phyloP scores from a whole-genome alignment of 2,888 invertebrate species.

The Cryptosula pallasiana region DNA sequence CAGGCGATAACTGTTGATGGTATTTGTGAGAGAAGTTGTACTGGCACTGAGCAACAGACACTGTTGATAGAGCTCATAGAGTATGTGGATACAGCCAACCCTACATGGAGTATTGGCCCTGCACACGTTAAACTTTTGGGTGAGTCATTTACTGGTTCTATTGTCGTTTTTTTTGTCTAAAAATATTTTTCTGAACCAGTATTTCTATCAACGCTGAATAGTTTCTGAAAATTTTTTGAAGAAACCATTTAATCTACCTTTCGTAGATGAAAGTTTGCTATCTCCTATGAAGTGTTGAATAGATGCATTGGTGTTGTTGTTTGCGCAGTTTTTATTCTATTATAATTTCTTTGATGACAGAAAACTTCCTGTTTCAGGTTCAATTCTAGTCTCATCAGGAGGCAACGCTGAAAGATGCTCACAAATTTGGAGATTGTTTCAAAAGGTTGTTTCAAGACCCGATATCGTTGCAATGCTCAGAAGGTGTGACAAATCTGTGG shows the following conservation, averaged over 20 bases:
- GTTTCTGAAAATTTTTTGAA: too few relatives aligned
- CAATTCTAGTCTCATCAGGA: background rate
- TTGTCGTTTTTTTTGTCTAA: too few relatives aligned
- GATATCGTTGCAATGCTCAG: background rate
- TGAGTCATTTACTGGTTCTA: too few relatives aligned
- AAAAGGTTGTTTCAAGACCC: background rate
- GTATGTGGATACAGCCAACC: background rate
- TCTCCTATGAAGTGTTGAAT: too few relatives aligned
- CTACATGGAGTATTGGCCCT: slow-evolving; percentile 1
- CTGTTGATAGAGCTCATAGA: background rate
- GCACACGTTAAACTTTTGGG: slow-evolving; percentile 19
- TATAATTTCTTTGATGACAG: too few relatives aligned
- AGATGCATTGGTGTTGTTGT: too few relatives aligned
- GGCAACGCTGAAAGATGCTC: background rate
- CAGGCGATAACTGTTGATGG: background rate
- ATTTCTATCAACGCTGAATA: too few relatives aligned
- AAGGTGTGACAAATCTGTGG: slow-evolving; percentile 11
- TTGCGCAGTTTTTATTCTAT: too few relatives aligned
- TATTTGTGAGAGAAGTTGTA: background rate
- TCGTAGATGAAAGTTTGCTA: too few relatives aligned
- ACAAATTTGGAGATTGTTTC: background rate
- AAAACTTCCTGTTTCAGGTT: background rate
- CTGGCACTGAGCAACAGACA: background rate
- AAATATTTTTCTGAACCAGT: too few relatives aligned
- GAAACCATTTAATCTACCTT: too few relatives aligned